Conservation (phyloP, 2,113 vertebrate genomes). For the Bothrops jararaca region DNA sequence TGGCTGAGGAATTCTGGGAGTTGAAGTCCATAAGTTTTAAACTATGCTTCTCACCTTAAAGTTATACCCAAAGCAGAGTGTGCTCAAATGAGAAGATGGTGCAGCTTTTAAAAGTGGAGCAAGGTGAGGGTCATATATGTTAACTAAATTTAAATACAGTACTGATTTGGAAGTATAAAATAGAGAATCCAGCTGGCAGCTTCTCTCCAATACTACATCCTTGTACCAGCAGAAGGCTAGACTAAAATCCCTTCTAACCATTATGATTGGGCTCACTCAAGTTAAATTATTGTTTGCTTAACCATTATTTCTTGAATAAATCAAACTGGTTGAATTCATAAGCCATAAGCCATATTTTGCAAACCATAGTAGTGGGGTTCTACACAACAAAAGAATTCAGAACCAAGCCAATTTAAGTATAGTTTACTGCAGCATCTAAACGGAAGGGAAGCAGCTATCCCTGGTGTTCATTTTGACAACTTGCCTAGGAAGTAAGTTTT, state of each 20-base stretch:
- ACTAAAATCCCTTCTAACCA: background rate
- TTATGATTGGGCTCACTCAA: background rate
- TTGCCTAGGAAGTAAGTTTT: background rate
- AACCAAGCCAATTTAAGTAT: background rate
- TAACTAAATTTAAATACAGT: background rate
- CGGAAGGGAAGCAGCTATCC: background rate
- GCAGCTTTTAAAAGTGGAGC: background rate
- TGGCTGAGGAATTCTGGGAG: too few relatives aligned
- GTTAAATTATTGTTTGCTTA: background rate
- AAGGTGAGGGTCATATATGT: background rate
- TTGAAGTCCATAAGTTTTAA: background rate
- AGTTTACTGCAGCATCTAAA: background rate
- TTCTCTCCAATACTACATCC: too few relatives aligned
- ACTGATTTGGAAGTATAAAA: background rate
- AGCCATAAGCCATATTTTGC: background rate
- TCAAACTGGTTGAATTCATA: background rate
- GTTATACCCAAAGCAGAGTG: background rate
- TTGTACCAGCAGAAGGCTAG: background rate
- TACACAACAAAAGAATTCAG: background rate
- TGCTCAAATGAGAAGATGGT: background rate
- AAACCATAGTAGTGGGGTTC: background rate
- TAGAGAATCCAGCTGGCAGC: background rate
- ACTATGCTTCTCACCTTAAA: background rate
- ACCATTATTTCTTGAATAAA: background rate
- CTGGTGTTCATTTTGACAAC: background rate